Evolutionary conservation across 2,888 invertebrate genomes (phyloP).

Genomic region (Phortica magna): DNA sequence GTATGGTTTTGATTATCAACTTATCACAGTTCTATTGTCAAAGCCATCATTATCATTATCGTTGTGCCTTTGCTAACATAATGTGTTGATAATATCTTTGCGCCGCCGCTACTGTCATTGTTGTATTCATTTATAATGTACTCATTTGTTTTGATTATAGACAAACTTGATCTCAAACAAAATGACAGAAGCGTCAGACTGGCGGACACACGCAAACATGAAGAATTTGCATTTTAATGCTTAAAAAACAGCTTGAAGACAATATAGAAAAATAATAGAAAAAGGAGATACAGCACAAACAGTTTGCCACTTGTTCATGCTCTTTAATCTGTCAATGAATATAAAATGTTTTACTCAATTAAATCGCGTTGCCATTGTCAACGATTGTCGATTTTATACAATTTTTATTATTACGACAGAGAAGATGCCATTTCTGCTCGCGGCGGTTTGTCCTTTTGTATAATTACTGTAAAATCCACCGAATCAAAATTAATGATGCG

Average conservation of each 20-base stretch:
- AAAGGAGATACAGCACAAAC: too few species aligned
- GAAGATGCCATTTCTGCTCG: too few species aligned
- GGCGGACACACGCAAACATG: background rate
- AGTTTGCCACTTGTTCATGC: too few species aligned
- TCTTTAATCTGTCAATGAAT: too few species aligned
- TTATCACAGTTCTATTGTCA: constrained; percentile 30
- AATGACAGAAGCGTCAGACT: background rate
- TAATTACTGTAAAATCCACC: background rate
- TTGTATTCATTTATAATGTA: background rate
- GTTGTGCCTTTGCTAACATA: background rate
- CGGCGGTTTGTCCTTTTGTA: too few species aligned
- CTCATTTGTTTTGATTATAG: background rate
- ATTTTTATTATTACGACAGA: too few species aligned
- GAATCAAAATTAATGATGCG: constrained; percentile 43
- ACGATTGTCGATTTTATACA: too few species aligned
- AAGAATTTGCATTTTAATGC: background rate
- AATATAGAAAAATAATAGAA: too few species aligned
- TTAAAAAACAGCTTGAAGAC: too few species aligned
- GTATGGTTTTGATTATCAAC: constrained; percentile 67
- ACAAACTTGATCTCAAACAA: background rate
- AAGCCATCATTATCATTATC: background rate
- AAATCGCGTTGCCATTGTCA: too few species aligned
- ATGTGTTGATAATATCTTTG: constrained; percentile 8
- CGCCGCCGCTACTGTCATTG: background rate
- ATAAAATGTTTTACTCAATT: too few species aligned